Conservation (phyloP, 2,888 invertebrate genomes). For the Cenopis cana region DNA sequence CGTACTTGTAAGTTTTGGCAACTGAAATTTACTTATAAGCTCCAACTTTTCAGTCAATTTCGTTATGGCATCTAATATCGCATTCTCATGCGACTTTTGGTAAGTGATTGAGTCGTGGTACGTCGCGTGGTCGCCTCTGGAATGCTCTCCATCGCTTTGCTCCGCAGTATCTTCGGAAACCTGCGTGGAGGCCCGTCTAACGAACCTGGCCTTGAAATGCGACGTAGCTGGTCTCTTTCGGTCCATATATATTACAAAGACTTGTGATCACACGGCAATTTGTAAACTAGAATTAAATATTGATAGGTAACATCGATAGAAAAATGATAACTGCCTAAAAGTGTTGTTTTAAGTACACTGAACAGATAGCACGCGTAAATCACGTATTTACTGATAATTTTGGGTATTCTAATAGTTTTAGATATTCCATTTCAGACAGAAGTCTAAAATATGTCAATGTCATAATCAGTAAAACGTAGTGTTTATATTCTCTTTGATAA, state of each 20-base stretch:
- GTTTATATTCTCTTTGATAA: no score
- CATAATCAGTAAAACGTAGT: background rate
- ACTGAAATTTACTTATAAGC: slow-evolving; percentile 67
- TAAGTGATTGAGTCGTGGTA: background rate
- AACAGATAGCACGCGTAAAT: background rate
- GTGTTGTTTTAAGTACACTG: background rate
- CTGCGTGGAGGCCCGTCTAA: background rate
- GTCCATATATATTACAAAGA: background rate
- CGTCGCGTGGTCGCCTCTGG: background rate
- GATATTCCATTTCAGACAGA: background rate
- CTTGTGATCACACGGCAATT: background rate
- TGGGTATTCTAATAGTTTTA: background rate
- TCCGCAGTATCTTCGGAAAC: background rate
- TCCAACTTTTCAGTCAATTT: slow-evolving; percentile 69
- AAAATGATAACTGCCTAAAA: background rate
- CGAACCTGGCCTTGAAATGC: background rate
- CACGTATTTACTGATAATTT: background rate
- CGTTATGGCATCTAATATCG: slow-evolving; percentile 56
- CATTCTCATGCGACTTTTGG: slow-evolving; percentile 48
- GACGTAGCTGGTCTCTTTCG: background rate
- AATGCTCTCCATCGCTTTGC: background rate
- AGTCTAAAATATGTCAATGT: background rate
- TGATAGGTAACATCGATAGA: background rate
- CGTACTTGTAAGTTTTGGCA: slow-evolving; percentile 69
- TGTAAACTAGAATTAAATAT: background rate